These are phyloP conservation scores for Paguma larvata DNA, from an alignment of 2,797 vertebrate species.

Conservation along the genomic window DNA sequence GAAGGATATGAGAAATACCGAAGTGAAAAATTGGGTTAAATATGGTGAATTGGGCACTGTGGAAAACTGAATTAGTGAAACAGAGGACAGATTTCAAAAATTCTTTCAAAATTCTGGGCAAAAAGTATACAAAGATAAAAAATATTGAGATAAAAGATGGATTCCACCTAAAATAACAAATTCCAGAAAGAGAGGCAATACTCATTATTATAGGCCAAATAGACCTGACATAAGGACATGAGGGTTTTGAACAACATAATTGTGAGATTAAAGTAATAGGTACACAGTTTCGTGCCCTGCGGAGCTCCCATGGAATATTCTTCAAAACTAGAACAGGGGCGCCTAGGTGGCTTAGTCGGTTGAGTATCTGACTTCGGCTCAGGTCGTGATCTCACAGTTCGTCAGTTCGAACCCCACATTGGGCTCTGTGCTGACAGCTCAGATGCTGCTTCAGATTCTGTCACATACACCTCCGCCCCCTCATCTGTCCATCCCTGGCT, in stretches of 20 bases:
- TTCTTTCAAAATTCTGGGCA: not conserved
- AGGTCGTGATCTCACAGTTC: too few species aligned
- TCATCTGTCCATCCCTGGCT: too few species aligned
- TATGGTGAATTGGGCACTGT: not conserved
- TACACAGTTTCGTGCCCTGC: not conserved
- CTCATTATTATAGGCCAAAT: slow-evolving; percentile 3
- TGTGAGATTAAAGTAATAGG: slow-evolving; percentile 11
- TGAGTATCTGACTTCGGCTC: too few species aligned
- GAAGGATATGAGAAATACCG: not conserved
- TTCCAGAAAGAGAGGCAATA: not conserved
- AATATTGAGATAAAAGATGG: not conserved
- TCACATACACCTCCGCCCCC: too few species aligned
- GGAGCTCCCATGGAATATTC: not conserved
- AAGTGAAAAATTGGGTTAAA: not conserved
- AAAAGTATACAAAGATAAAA: not conserved
- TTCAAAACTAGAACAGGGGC: not conserved
- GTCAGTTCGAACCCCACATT: too few species aligned
- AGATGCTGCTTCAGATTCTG: too few species aligned
- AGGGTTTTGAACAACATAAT: not conserved
- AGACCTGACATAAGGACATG: not conserved
- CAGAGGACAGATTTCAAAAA: not conserved
- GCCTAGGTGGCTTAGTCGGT: too few species aligned
- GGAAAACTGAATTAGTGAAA: not conserved
- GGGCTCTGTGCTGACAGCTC: too few species aligned
- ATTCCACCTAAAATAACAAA: not conserved